Base-by-base conservation (phyloP, 1,140 invertebrate genomes). In the Drosophila elegans region DNA sequence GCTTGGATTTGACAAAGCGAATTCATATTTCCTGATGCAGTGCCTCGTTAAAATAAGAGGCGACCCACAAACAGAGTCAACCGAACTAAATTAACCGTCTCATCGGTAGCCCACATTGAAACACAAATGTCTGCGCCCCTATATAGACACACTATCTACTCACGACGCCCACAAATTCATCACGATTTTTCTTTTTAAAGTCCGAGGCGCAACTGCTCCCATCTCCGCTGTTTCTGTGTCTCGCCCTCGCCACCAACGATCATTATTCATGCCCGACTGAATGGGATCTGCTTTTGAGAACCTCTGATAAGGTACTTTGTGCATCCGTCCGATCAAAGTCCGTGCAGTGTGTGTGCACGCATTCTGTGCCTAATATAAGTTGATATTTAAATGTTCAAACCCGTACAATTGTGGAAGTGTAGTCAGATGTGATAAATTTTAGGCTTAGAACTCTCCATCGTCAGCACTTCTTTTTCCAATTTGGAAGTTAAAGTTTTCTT, bases 311-410 rank as follows among this genome's bases (percentile, higher is more conserved):
- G 62, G 39, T 41, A 10, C 13, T 32, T 36, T 54, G 39, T 66
- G 66, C 39, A 69, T 69, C 62, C 62, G 57, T 34, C 57, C 44
- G 57, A n/a, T 21, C 34, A 63, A 67, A 67, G 62, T 69, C 41
- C 66, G 16, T 34, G n/a, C 48, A 67, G 62, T 67, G 41, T 42
- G 41, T 42, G 46, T 29, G 21, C 36, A 53, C 48, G 59, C 64
- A 68, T 36, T 63, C 46, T 36, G 57, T 62, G 59, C 16, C 63
- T 44, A 36, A 51, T 51, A 51, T 63, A 42, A 36, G 25, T 49
- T 44, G 36, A 36, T 44, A 52, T 64, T 34, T 42, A 36, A n/a
- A 36, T 13, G 42, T 16, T n/a, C 25, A 21, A 53, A 54, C 32
- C 12, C 21, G n/a, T 7, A 13, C 29, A 64, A 46, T 27, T 32